phyloP scores from a whole-genome alignment of 2,113 vertebrate species.

The Solea solea region DNA sequence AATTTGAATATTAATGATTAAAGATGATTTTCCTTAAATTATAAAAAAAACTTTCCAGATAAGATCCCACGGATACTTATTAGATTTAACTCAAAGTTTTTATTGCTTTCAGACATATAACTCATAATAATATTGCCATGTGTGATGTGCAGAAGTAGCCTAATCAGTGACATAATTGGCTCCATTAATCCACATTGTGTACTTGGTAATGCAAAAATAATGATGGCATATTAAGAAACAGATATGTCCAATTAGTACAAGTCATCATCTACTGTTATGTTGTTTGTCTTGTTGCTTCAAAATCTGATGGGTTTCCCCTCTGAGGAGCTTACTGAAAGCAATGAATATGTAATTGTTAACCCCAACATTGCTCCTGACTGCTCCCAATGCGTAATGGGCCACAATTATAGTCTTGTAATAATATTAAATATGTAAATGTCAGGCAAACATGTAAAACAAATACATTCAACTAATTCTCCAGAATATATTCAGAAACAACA shows the following conservation, averaged over 20 bases:
- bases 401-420: too few species aligned
- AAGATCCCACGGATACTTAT: neutral
- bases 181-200: neutral
- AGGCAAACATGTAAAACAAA: too few species aligned
- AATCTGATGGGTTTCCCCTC: neutral
- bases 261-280: too few species aligned
- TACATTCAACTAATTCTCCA: too few species aligned
- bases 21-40: neutral
- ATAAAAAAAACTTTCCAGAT: constrained; percentile 1
- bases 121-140: neutral
- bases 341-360: neutral
- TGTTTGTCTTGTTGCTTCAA: neutral
- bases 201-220: too few species aligned
- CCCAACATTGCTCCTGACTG: neutral
- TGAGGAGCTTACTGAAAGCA: too few species aligned
- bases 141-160: neutral
- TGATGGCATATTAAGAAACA: too few species aligned
- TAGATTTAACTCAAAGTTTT: neutral
- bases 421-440: too few species aligned
- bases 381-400: too few species aligned
- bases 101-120: constrained; percentile 1
- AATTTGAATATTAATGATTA: constrained; percentile 11
- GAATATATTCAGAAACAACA: too few species aligned
- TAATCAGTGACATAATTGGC: neutral
- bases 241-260: too few species aligned